Conservation (phyloP, 2,888 invertebrate species). For the Meandrusa payeni region DNA sequence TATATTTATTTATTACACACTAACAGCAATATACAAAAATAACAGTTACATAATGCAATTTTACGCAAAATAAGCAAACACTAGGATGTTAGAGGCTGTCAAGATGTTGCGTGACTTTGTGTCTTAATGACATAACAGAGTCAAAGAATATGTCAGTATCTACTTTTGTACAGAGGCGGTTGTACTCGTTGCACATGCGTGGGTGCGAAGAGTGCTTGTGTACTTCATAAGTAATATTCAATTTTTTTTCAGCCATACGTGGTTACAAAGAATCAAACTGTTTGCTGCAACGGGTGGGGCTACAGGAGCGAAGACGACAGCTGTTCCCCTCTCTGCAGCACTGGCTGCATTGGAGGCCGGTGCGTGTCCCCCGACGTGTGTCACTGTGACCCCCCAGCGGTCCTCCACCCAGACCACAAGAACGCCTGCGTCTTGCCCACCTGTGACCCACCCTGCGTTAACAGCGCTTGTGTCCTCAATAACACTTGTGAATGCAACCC, state of each 20-base stretch:
- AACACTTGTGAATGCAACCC: constrained; percentile 54
- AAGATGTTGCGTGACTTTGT: too few species aligned
- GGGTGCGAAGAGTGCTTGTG: too few species aligned
- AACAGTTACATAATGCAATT: too few species aligned
- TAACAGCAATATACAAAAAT: too few species aligned
- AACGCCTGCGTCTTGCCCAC: constrained; percentile 51
- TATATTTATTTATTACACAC: too few species aligned
- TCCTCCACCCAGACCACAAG: constrained; percentile 45
- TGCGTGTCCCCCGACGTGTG: constrained; percentile 61
- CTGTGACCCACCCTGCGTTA: constrained; percentile 52
- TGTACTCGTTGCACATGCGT: too few species aligned
- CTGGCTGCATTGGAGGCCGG: constrained; percentile 66
- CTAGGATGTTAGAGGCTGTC: too few species aligned
- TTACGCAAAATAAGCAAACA: too few species aligned
- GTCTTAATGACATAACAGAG: too few species aligned
- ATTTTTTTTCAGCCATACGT: constrained; percentile 47
- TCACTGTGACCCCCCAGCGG: constrained; percentile 50
- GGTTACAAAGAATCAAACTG: constrained; percentile 42
- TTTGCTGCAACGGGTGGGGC: constrained; percentile 68
- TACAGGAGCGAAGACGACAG: constrained; percentile 47
- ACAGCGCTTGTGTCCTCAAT: constrained; percentile 51
- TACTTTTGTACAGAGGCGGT: too few species aligned
- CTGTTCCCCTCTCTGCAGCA: constrained; percentile 73
- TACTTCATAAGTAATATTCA: too few species aligned
- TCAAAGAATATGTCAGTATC: too few species aligned